Base-by-base conservation (phyloP, 2,797 vertebrate genomes). In the Poecile montanus region DNA sequence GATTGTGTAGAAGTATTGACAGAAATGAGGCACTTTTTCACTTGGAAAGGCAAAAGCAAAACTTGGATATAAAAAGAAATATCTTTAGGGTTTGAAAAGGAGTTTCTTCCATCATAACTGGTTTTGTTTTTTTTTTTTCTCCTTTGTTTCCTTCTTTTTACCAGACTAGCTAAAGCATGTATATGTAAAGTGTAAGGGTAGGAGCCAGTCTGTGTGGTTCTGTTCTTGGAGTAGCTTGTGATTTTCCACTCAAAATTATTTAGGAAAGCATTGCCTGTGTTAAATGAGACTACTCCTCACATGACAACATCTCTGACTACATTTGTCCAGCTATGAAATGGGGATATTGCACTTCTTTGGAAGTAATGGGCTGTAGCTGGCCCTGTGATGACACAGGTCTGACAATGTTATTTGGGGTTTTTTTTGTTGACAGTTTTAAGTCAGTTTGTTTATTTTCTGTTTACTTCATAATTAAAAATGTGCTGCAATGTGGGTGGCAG, bases 141-240 rank as follows among this genome's bases (percentile, higher is more conserved):
- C 11, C 12, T 60, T 91, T 63, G 26, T 53, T 88, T 67, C 29
- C 11, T 71, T 42, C 25, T 71, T 56, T 75, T 88, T 48, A 61
- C 17, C 53, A 53, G 27, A 13, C 45, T 71, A 45, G 38, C 30
- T 40, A 10, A 40, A 48, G 8, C 8, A 8, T 6, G 15, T 60
- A 45, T 22, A 10, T 1, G 0, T 47, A 0, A 60, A 60, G 20
- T 8, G 14, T 1, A 50, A 40, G 21, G n/a, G 10, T 30, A 58
- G 57, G 57, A 70, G 48, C 63, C 11, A 3, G 4, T 42, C 34
- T 45, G 11, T 16, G 75, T 61, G 61, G 10, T 36, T 75, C 17
- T 44, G 47, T 56, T 68, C 32, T 30, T 60, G 50, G 15, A 53
- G n/a, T 6, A 58, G 40, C 16, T 53, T 71, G 16, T 67, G 75